These are phyloP conservation scores for Varanus komodoensis DNA, from an alignment of 2,113 vertebrate genomes.

Conservation along the genomic window DNA sequence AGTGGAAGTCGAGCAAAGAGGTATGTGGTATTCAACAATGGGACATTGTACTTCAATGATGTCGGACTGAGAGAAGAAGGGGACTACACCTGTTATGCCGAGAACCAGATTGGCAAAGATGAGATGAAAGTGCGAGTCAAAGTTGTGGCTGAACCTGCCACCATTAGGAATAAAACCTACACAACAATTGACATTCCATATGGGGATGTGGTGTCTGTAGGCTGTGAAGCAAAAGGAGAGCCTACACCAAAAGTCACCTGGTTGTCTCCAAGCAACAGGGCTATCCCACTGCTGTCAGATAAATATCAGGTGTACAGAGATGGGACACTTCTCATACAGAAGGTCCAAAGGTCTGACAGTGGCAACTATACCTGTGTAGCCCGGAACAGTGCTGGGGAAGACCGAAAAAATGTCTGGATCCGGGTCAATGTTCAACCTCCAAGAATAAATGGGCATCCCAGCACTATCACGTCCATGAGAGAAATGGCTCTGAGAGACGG, in stretches of 20 bases:
- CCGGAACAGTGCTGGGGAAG: constrained; percentile 84
- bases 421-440: constrained; percentile 83
- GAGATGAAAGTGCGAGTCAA: constrained; percentile 90
- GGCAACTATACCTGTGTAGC: constrained; percentile 92
- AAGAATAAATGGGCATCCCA: constrained; percentile 80
- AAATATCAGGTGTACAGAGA: constrained; percentile 85
- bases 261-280: constrained; percentile 85
- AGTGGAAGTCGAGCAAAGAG: constrained; percentile 77
- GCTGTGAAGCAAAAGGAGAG: constrained; percentile 84
- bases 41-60: constrained; percentile 89
- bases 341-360: constrained; percentile 85
- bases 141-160: constrained; percentile 76
- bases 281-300: constrained; percentile 76
- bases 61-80: constrained; percentile 88
- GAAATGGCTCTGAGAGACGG: constrained; percentile 77
- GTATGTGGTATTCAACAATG: constrained; percentile 91
- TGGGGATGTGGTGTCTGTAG: constrained; percentile 79
- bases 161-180: constrained; percentile 77
- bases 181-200: constrained; percentile 77
- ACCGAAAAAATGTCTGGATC: constrained; percentile 76
- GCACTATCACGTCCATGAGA: constrained; percentile 67
- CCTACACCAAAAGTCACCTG: constrained; percentile 83
- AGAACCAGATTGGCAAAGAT: constrained; percentile 92
- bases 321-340: constrained; percentile 87
- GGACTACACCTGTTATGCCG: constrained; percentile 91